Conservation (phyloP, 2,797 vertebrate species). For the Phalloptychus januarius region DNA sequence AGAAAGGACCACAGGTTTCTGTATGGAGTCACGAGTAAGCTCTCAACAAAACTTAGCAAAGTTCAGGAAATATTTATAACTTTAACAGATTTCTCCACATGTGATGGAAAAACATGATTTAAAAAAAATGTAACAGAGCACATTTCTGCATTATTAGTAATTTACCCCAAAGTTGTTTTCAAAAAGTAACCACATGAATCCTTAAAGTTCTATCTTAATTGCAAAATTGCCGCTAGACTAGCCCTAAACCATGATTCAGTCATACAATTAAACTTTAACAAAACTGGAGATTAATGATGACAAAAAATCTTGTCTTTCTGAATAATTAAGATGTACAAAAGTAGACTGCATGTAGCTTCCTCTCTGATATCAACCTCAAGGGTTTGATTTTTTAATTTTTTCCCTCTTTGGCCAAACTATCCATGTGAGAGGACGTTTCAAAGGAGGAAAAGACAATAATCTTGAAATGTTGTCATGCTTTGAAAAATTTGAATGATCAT, state of each 20-base stretch:
- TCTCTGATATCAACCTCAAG: not conserved
- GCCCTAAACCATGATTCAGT: conserved; percentile 37
- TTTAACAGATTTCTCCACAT: conserved; percentile 41
- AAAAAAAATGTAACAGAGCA: conserved; percentile 47
- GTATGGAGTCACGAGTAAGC: conserved; percentile 40
- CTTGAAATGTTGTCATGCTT: not conserved
- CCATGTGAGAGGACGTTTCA: not conserved
- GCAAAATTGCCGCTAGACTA: conserved; percentile 26
- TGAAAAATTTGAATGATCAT: not conserved
- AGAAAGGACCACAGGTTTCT: conserved; percentile 48
- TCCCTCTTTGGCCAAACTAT: not conserved
- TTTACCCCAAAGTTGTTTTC: conserved; percentile 36
- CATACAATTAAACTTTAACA: conserved; percentile 15
- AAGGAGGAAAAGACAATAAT: not conserved
- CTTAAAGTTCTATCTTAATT: conserved; percentile 43
- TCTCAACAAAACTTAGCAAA: conserved; percentile 21
- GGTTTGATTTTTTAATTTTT: not conserved
- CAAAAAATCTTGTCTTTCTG: conserved; percentile 2
- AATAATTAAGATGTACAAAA: not conserved
- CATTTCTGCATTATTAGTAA: conserved; percentile 51
- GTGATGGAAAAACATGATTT: conserved; percentile 37
- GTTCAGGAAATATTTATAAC: conserved; percentile 49
- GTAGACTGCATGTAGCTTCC: not conserved
- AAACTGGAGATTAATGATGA: conserved; percentile 27
- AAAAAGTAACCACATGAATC: conserved; percentile 31